Conservation (phyloP, 2,113 vertebrate genomes). For the Tachuris rubrigastra region DNA sequence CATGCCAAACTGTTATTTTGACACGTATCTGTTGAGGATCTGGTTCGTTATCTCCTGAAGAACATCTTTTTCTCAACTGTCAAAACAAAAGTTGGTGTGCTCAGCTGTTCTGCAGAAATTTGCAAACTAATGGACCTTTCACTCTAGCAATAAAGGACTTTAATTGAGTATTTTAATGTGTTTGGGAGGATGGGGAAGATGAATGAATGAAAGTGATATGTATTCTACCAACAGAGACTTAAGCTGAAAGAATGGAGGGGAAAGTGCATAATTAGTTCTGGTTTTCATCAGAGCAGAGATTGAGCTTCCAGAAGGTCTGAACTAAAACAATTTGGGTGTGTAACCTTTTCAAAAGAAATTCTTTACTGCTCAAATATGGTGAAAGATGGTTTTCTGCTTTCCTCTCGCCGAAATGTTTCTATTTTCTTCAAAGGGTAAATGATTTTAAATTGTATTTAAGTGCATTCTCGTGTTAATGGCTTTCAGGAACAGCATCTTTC, state of each 20-base stretch:
- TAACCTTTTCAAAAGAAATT: background rate
- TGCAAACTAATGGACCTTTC: slow-evolving; percentile 42
- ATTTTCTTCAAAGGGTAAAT: background rate
- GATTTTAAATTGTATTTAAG: slow-evolving; percentile 26
- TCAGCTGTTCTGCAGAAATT: slow-evolving; percentile 15
- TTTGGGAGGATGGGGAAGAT: slow-evolving; percentile 6
- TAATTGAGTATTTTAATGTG: background rate
- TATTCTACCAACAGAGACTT: background rate
- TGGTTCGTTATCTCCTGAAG: background rate
- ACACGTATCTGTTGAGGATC: background rate
- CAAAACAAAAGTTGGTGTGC: background rate
- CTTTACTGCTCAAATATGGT: background rate
- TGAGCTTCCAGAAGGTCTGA: background rate
- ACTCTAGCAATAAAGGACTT: slow-evolving; percentile 6
- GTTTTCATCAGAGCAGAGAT: background rate
- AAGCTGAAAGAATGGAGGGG: background rate
- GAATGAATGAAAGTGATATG: background rate
- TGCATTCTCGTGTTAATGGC: slow-evolving; percentile 20
- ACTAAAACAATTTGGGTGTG: background rate
- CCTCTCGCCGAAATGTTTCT: background rate
- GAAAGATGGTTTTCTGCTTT: background rate
- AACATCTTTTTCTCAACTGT: background rate
- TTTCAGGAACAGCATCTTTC: slow-evolving; percentile 35
- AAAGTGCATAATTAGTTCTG: background rate
- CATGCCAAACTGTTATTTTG: background rate